Evolutionary conservation across 2,797 vertebrate species (phyloP).

Genomic region (Enteromius anoplus): DNA sequence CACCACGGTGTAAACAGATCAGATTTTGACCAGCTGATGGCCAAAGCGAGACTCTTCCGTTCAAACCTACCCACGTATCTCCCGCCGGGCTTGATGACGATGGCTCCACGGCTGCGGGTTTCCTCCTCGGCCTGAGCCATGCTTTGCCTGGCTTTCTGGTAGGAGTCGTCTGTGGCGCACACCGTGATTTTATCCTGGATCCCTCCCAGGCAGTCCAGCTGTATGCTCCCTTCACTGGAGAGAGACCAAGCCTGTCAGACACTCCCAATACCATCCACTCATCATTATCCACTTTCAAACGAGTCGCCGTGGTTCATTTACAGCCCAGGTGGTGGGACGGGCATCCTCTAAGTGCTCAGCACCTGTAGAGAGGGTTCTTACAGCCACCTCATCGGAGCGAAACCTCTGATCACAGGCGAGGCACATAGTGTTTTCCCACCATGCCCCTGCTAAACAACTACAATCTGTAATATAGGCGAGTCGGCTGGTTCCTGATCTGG

Average conservation of each 20-base stretch:
- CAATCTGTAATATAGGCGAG: neutral
- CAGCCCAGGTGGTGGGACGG: neutral
- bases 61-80: slow-evolving; percentile 87
- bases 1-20: slow-evolving; percentile 1
- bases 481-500: neutral
- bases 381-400: neutral
- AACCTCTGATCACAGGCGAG: neutral
- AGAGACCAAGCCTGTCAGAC: slow-evolving; percentile 48
- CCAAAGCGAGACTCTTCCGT: neutral
- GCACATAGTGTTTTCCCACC: neutral
- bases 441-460: neutral
- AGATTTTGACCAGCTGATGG: neutral
- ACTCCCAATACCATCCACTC: slow-evolving; percentile 3
- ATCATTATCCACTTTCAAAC: neutral
- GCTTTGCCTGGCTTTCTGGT: slow-evolving; percentile 95
- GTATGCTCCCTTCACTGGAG: slow-evolving; percentile 88
- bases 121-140: slow-evolving; percentile 98
- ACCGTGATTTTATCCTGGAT: slow-evolving; percentile 99
- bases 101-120: slow-evolving; percentile 91
- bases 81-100: slow-evolving; percentile 94
- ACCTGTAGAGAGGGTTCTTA: neutral
- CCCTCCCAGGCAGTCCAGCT: slow-evolving; percentile 94
- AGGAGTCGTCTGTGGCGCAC: slow-evolving; percentile 96
- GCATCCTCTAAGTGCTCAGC: neutral
- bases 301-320: neutral